Percentiles rank a stretch among this genome's conserved stretches.
phyloP scores from a whole-genome alignment of 2,888 invertebrate species.

The Ryuthela nishihirai region DNA sequence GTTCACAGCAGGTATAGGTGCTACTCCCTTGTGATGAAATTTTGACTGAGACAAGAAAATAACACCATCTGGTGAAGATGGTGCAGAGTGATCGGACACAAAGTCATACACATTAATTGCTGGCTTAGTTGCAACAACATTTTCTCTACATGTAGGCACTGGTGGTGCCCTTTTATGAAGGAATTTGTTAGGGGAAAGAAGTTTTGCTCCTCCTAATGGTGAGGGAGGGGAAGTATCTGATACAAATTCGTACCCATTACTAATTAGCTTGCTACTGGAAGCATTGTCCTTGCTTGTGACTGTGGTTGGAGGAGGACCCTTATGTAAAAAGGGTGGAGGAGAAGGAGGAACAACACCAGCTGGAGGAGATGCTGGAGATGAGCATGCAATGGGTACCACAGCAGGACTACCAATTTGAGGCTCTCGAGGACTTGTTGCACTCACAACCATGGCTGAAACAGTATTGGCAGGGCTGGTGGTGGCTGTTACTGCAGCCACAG shows the following conservation, averaged over 20 bases:
- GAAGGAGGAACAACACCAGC: conserved; percentile 23
- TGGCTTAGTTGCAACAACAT: conserved; percentile 10
- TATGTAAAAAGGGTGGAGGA: conserved; percentile 15
- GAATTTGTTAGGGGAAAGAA: conserved; percentile 22
- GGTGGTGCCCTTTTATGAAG: conserved; percentile 18
- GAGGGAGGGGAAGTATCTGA: conserved; percentile 29
- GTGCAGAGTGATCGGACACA: conserved; percentile 28
- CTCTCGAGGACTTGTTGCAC: conserved; percentile 31
- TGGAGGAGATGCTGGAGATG: conserved; percentile 28
- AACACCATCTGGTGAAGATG: conserved; percentile 27
- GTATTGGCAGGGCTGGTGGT: conserved; percentile 30
- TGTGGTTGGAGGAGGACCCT: conserved; percentile 3
- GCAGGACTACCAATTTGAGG: conserved; percentile 34
- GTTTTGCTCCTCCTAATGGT: conserved; percentile 10
- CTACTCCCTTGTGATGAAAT: conserved; percentile 14
- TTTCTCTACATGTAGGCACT: conserved; percentile 31
- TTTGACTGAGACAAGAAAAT: conserved; percentile 21
- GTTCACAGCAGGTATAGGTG: conserved; percentile 9
- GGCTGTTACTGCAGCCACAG: conserved; percentile 35
- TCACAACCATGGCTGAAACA: conserved; percentile 29
- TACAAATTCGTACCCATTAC: conserved; percentile 30
- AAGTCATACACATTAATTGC: conserved; percentile 33
- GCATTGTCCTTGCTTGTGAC: conserved; percentile 16
- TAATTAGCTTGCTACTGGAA: conserved; percentile 30
- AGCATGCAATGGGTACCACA: conserved; percentile 23